Base-by-base conservation (phyloP, 2,888 invertebrate genomes). In the Drosophila ezoana region DNA sequence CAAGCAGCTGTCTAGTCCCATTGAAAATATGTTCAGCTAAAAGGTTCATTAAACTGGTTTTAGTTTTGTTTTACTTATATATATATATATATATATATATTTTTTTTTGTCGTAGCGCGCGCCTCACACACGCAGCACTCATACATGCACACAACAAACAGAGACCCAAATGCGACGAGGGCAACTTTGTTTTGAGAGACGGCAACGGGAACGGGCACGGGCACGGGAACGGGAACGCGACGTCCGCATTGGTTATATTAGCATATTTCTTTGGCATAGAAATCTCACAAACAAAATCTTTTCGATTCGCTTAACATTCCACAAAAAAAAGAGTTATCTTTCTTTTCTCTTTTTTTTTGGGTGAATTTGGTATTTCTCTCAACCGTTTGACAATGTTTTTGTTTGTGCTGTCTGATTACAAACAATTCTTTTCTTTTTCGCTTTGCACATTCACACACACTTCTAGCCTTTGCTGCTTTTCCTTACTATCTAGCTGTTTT, bases 11-110 rank as follows among this genome's bases (percentile, higher is more conserved):
- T 65, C 52, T 63, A 68, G 73, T 73, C 54, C 67, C 72, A 72
- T 72, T 76, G 76, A 68, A 81, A 72, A 81, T 87, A 80, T 76
- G 37, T 73, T 87, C 56, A 79, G 72, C 68, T 86, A 80, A 86
- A 84, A 86, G 85, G 90, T 91, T 90, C 89, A 90, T 88, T 89
- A 90, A 90, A 90, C 91, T 90, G 90, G 90, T 90, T 90, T 91
- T 86, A 63, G 63, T 63, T 63, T 44, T 49, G 40, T 63, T 63
- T 63, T 32, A 23, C 49, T 64, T 57, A 47, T 38, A 28, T 51
- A 14, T 63, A 41, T 48, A 16, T 18, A 35, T 35, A 58, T 53
- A 47, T 37, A 18, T 18, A 18, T 53, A 47, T 37, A 18, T 18
- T 2, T 49, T 58, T 16, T 41, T 40, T 52, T 41, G 23, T 63